These are phyloP conservation scores for Triplophysa siluroides DNA, from an alignment of 2,113 vertebrate species.

Conservation along the genomic window DNA sequence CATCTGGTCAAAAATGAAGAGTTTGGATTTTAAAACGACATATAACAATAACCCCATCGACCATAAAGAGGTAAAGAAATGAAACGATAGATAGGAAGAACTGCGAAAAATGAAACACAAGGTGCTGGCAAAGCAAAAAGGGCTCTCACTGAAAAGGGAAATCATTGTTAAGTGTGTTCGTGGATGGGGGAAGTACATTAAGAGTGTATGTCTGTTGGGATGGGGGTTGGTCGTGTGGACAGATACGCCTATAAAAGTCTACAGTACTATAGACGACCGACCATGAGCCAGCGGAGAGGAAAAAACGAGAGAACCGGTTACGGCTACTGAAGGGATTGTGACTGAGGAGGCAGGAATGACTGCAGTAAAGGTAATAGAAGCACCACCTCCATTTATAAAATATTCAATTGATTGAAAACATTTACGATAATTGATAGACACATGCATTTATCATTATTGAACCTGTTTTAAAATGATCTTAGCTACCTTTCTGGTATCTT, in stretches of 20 bases:
- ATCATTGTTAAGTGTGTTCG: slow-evolving; percentile 47
- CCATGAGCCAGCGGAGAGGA: slow-evolving; percentile 1
- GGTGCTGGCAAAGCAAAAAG: slow-evolving; percentile 57
- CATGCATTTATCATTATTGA: neutral
- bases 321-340: neutral
- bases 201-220: slow-evolving; percentile 18
- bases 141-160: slow-evolving; percentile 50
- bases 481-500: neutral
- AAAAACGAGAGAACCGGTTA: neutral
- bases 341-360: slow-evolving; percentile 8
- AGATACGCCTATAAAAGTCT: slow-evolving; percentile 25
- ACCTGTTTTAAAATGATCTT: neutral
- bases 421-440: neutral
- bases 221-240: slow-evolving; percentile 20
- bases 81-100: slow-evolving; percentile 32
- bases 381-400: slow-evolving; percentile 11
- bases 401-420: slow-evolving; percentile 8
- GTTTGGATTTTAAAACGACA: neutral
- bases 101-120: slow-evolving; percentile 25
- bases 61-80: slow-evolving; percentile 1
- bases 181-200: slow-evolving; percentile 30
- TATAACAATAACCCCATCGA: neutral
- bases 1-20: no score
- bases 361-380: slow-evolving; percentile 36
- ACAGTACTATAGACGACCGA: slow-evolving; percentile 19